A percentile compares a stretch with the other conserved stretches of the same genome.
Conservation (phyloP, 1,140 invertebrate species). For the Cecropterus lyciades region DNA sequence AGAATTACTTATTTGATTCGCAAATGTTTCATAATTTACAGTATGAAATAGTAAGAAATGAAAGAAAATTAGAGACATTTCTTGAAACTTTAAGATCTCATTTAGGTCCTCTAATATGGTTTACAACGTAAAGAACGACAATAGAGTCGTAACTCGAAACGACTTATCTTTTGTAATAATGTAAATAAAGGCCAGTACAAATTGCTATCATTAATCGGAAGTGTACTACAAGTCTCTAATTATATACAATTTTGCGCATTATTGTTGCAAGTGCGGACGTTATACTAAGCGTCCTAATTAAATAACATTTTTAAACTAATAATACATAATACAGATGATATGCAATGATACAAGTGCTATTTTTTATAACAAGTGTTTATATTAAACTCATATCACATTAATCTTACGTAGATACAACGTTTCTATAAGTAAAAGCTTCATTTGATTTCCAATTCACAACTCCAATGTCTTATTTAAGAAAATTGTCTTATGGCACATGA, state of each 20-base stretch:
- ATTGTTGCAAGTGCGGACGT: slow-evolving; percentile 12
- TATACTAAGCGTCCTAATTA: slow-evolving; percentile 42
- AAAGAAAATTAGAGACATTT: no score
- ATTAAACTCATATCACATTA: slow-evolving; percentile 79
- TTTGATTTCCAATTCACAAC: slow-evolving; percentile 77
- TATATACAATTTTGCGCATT: slow-evolving; percentile 23
- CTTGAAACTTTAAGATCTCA: no score
- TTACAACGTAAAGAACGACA: no score
- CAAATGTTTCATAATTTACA: no score
- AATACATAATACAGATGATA: slow-evolving; percentile 69
- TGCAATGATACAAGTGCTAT: slow-evolving; percentile 78
- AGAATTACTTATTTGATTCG: no score
- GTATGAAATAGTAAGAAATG: no score
- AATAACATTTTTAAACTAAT: slow-evolving; percentile 50
- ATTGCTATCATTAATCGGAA: not conserved
- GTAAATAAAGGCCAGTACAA: not conserved
- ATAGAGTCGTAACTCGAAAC: no score
- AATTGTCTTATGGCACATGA: slow-evolving; percentile 71
- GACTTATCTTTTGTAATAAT: no score
- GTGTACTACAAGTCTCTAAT: not conserved
- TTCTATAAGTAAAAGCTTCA: slow-evolving; percentile 65
- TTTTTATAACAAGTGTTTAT: slow-evolving; percentile 78
- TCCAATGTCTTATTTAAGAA: slow-evolving; percentile 64
- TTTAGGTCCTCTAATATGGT: no score
- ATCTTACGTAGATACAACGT: slow-evolving; percentile 77